Evolutionary conservation across 2,888 invertebrate genomes (phyloP).

Genomic region (Callinectes sapidus): DNA sequence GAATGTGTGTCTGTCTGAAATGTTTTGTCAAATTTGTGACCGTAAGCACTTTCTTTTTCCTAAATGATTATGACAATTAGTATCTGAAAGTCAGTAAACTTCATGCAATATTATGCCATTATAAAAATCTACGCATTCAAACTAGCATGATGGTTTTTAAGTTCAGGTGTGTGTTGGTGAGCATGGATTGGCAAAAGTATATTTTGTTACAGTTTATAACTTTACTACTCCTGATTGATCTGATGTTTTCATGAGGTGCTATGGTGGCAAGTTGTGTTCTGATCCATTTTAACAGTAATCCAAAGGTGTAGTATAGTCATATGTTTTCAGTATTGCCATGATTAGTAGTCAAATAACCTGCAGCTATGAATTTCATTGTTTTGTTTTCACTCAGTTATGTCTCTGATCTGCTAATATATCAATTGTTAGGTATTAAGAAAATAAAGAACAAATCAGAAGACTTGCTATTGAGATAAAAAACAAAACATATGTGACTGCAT

Average conservation of each 20-base stretch:
- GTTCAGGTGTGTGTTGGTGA: neutral
- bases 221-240: neutral
- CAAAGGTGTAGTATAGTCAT: neutral
- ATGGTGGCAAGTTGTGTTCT: neutral
- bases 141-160: neutral
- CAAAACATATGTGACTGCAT: no score
- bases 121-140: neutral
- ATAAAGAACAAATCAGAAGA: no score
- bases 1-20: neutral
- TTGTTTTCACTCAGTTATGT: no score
- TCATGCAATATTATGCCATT: neutral
- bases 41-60: neutral
- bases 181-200: neutral
- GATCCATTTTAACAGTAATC: neutral
- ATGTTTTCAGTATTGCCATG: neutral
- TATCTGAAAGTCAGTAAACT: neutral
- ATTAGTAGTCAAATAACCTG: neutral
- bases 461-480: no score
- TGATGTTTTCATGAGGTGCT: neutral
- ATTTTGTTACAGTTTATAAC: neutral
- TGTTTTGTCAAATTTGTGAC: neutral
- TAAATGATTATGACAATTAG: neutral
- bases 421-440: no score
- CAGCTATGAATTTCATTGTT: no score
- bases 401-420: no score